Base-by-base conservation (phyloP, 2,113 vertebrate genomes). In the Ginglymostoma cirratum region DNA sequence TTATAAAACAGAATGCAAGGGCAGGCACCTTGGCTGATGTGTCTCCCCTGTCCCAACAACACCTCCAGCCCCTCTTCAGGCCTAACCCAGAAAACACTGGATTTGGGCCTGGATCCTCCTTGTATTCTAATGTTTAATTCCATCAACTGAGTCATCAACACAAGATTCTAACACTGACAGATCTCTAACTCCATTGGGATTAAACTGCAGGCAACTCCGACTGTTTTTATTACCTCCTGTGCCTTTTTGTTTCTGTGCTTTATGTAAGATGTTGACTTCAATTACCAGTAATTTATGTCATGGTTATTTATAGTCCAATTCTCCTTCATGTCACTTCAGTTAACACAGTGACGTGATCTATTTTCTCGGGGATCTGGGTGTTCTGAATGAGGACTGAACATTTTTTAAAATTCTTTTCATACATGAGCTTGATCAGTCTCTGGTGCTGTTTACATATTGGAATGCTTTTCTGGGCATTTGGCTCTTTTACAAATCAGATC, bases 251-350 rank as follows among this genome's bases (percentile, higher is more conserved):
- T 70, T 72, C 66, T 95, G 67, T 45, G 42, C 38, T 95, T 95
- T 72, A 95, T 52, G 21, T 95, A 70, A 95, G 42, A 38, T 93
- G 38, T 72, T 95, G 42, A 72, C 42, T 70, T 95, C n/a, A 95
- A 95, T 95, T 95, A 95, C 38, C 42, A 95, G 93, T 72, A 48
- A 70, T 72, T 95, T 72, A 72, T 72, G 72, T 70, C 66, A 48
- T 95, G 67, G 93, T 95, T 93, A 95, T 45, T 95, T 48, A 72
- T 72, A 95, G 93, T 38, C 67, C 48, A 95, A 95, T 72, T 45
- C 67, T 94, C 93, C 61, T 94, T 92, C n/a, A 66, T 67, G 89
- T 93, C 89, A 93, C 61, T 93, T 93, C 89, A 66, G 89, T 66
- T 67, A 93, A 93, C 61, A 93, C n/a, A 66, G 17, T 23, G 61